Base-by-base conservation (phyloP, 1,140 invertebrate genomes). In the Tetramorium parvispinum region DNA sequence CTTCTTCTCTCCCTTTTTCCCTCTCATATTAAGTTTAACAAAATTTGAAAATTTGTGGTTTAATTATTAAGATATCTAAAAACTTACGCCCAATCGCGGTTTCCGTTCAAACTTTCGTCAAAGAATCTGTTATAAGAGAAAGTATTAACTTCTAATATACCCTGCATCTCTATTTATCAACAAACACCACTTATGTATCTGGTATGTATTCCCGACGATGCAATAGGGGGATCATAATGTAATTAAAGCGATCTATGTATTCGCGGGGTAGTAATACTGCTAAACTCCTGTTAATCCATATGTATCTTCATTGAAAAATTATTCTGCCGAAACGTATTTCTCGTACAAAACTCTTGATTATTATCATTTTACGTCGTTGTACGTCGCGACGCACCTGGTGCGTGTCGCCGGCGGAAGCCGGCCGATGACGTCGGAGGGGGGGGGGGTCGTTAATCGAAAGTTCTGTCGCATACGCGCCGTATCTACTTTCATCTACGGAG, bases 191-290 rank as follows among this genome's bases (percentile, higher is more conserved):
- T 75, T 71, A 78, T 66, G 68, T 79, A 83, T 51, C 1, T 43
- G 49, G 32, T 75, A 85, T 70, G 53, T 70, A 53, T 53, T 88
- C 82, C 27, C 53, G 24, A 21, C 46, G 21, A 66, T 13, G 18
- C 55, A 43, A 24, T 37, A 32, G 24, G 59, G 37, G 61, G 51
- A 81, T 78, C 59, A 70, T 76, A 77, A 70, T 63, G 65, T 65
- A 76, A 89, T 89, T 78, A 89, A 89, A 49, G 27, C 51, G 55
- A 89, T 86, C 46, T 53, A 76, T 70, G 49, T 53, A 73, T 27
- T 21, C 27, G 51, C 13, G 49, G 3, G 10, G 51, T 61, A 59
- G 18, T 76, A 68, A 68, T 66, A 66, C 40, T 24, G 18, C n/a
- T 40, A 21, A n/a, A 53, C 4, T 51, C 11, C 68, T 24, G 24